Base-by-base conservation (phyloP, 2,888 invertebrate species). In the Steinernema carpocapsae region DNA sequence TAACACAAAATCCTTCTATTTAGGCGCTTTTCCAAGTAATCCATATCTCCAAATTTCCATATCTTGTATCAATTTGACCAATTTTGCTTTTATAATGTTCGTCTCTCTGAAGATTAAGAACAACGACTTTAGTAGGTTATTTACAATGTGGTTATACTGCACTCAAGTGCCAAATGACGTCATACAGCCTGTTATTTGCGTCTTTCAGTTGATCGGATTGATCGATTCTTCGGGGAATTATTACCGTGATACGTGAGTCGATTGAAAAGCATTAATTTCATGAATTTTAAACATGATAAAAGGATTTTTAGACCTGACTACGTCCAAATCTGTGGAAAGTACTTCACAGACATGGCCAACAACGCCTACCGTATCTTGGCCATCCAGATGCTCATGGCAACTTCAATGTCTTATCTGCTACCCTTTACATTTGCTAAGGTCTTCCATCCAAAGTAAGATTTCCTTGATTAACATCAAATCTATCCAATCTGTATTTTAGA, bases 401-500 rank as follows among this genome's bases (percentile, higher is more conserved):
- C 56, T 4, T 56, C 26, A 7, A 26, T 56, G 26, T 56, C n/a
- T 17, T 56, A 56, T 26, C 12, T 12, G 17, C 10, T 22, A 7
- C 56, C 56, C 26, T 56, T 56, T 26, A 12, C 56, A 12, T 56
- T 56, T 24, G 26, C 22, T 12, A 3, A 26, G 17, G 26, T 56
- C 2, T 56, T 56, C 26, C 56, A 56, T 56, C 56, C 56, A 26
- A 26, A 22, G 56, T 56, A 56, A 56, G 56, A 26, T 48, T 43
- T 14, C 43, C 14, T 43, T 14, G 10, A 10, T 43, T 43, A 43
- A 7, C 43, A 43, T 14, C 43, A 43, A 14, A 14, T 43, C 43
- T 7, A 43, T 43, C 43, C n/a, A n/a, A n/a, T n/a, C n/a, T n/a
- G n/a, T n/a, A n/a, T n/a, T n/a, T n/a, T n/a, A n/a, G n/a, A n/a